Conservation (phyloP, 1,140 invertebrate genomes). For the Nephotettix cincticeps region DNA sequence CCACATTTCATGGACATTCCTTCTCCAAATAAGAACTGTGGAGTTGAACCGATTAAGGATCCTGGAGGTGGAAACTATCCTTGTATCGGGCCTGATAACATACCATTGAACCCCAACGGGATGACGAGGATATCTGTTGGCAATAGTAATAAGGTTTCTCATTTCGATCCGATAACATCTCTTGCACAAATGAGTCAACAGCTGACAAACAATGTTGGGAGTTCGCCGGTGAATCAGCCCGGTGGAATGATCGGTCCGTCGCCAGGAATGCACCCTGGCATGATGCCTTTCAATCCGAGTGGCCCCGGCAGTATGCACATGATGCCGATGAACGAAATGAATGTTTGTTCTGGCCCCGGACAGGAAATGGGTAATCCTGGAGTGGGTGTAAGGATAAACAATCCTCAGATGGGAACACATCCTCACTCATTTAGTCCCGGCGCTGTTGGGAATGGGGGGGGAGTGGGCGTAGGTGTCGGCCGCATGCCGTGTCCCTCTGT, state of each 20-base stretch:
- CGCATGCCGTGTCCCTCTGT: slow-evolving; percentile 43
- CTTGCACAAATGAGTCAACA: slow-evolving; percentile 93
- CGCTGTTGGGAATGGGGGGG: slow-evolving; percentile 46
- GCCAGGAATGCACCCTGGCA: slow-evolving; percentile 51
- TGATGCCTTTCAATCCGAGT: slow-evolving; percentile 53
- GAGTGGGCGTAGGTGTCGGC: not conserved
- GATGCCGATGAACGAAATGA: slow-evolving; percentile 53
- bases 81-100: slow-evolving; percentile 61
- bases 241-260: slow-evolving; percentile 40
- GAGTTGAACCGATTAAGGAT: slow-evolving; percentile 18
- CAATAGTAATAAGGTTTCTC: slow-evolving; percentile 55
- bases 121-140: slow-evolving; percentile 56
- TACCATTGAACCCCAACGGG: slow-evolving; percentile 79
- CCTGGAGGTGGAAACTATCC: slow-evolving; percentile 31
- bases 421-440: slow-evolving; percentile 44
- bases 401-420: slow-evolving; percentile 40
- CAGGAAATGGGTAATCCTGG: slow-evolving; percentile 54
- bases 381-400: slow-evolving; percentile 45
- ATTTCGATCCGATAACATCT: slow-evolving; percentile 91
- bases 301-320: slow-evolving; percentile 50
- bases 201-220: slow-evolving; percentile 72
- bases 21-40: slow-evolving; percentile 26
- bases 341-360: slow-evolving; percentile 48
- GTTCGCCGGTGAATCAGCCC: slow-evolving; percentile 52
- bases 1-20: slow-evolving; percentile 33